Base-by-base conservation (phyloP, 2,888 invertebrate species). In the Melikaiella ostensackeni region DNA sequence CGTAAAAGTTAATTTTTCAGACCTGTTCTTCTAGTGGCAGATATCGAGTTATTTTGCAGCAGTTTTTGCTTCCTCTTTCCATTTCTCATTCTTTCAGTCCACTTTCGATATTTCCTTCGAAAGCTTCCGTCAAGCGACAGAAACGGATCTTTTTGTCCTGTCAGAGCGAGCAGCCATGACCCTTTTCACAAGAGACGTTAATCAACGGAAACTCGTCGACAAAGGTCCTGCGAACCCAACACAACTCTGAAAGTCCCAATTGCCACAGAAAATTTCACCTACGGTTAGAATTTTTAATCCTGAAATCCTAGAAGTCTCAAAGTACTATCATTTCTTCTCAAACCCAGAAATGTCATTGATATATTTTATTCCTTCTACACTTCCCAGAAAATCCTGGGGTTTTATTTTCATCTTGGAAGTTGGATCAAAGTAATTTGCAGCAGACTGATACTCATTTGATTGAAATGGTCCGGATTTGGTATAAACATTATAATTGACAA, bases 141-240 rank as follows among this genome's bases (percentile, higher is more conserved):
- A 66, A 66, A 66, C 66, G 42, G 46, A 42, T 66, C 24, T 66
- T 66, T 66, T 66, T 66, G 24, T 42, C 27, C 27, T 66, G 42
- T 46, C 66, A 46, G 46, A 38, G 9, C 27, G 46, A 46, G 46
- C 66, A 66, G 66, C 19, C 66, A 66, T 66, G 66, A 66, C 66
- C 66, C 46, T 66, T 66, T 66, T 46, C 46, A 66, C 66, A 66
- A 46, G 66, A 66, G 66, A 66, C 66, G 66, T 66, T 66, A 66
- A 66, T 66, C 66, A 66, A 66, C 66, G 66, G 66, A 66, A 66
- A 66, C 66, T 66, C n/a, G 66, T 66, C n/a, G 66, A 66, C 66
- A 27, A 66, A 27, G 21, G 46, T 27, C 24, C 19, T 46, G 63
- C 21, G 27, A 66, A 66, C 46, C 42, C 35, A 64, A n/a, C n/a